These are phyloP conservation scores for Ochlodes sylvanus DNA, from an alignment of 2,888 invertebrate species.

Conservation along the genomic window DNA sequence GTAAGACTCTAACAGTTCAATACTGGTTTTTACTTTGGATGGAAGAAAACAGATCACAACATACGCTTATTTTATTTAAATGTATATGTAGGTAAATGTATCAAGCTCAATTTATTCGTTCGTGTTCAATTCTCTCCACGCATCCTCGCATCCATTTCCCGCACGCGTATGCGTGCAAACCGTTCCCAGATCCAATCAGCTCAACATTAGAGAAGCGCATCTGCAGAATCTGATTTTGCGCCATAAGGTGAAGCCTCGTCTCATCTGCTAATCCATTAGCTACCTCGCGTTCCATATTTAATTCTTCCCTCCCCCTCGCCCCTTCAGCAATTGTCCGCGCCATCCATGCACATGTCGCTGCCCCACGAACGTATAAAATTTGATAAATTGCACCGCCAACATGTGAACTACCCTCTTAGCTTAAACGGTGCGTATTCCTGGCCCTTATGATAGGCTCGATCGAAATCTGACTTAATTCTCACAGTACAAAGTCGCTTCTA, in stretches of 20 bases:
- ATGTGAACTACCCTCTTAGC: slow-evolving; percentile 84
- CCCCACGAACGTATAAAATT: slow-evolving; percentile 79
- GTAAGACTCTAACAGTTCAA: no score
- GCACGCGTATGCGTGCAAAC: slow-evolving; percentile 20
- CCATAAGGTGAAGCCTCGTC: slow-evolving; percentile 69
- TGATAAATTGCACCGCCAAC: slow-evolving; percentile 83
- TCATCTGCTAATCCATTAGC: slow-evolving; percentile 81
- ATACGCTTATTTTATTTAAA: no score
- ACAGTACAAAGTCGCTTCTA: slow-evolving; percentile 46
- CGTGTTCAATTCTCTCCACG: slow-evolving; percentile 14
- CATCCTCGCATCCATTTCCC: slow-evolving; percentile 7
- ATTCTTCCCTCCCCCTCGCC: slow-evolving; percentile 56
- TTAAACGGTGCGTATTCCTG: slow-evolving; percentile 70
- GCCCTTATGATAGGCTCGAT: slow-evolving; percentile 42
- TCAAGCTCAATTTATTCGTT: slow-evolving; percentile 10
- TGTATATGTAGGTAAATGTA: background rate
- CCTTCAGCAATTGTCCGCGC: slow-evolving; percentile 71
- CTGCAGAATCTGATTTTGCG: slow-evolving; percentile 68
- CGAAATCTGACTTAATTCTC: slow-evolving; percentile 49
- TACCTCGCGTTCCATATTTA: slow-evolving; percentile 78
- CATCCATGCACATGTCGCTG: slow-evolving; percentile 79
- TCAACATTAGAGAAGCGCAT: slow-evolving; percentile 58
- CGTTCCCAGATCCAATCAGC: slow-evolving; percentile 59
- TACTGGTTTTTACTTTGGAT: no score
- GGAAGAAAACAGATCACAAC: no score